Conservation (phyloP, 2,797 vertebrate species). For the Sebastiscus albofasciatus region DNA sequence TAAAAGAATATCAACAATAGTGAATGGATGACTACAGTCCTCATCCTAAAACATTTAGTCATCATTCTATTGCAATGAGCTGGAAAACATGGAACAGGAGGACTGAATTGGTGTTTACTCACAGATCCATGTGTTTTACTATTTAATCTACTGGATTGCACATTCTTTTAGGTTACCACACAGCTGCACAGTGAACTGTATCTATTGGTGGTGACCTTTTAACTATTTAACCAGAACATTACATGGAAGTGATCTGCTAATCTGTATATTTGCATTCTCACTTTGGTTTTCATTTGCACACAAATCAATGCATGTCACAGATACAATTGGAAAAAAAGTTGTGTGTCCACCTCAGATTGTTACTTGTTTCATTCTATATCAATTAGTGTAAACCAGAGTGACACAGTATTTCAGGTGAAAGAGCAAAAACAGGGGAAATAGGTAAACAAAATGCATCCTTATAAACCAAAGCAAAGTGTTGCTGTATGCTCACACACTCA, state of each 20-base stretch:
- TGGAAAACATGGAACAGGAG: conserved; percentile 35
- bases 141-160: conserved; percentile 59
- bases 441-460: conserved; percentile 49
- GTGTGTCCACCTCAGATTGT: conserved; percentile 27
- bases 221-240: conserved; percentile 42
- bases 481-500: conserved; percentile 40
- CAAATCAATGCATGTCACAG: conserved; percentile 57
- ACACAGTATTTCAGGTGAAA: conserved; percentile 38
- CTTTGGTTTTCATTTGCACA: conserved; percentile 76
- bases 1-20: conserved; percentile 60
- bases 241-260: conserved; percentile 47
- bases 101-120: neutral
- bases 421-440: neutral
- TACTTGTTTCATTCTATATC: conserved; percentile 33
- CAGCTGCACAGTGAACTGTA: conserved; percentile 57
- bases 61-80: conserved; percentile 55
- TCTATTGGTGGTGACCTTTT: conserved; percentile 33
- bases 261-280: conserved; percentile 56
- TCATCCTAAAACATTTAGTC: conserved; percentile 50
- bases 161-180: conserved; percentile 49
- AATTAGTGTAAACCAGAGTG: conserved; percentile 53
- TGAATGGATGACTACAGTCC: conserved; percentile 47
- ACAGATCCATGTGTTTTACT: conserved; percentile 5
- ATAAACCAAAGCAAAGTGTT: conserved; percentile 55
- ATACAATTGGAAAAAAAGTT: conserved; percentile 40